Evolutionary conservation across 2,888 invertebrate genomes (phyloP), one percentile per base, ranked within the genome.

Genomic region (Carcina quercana): DNA sequence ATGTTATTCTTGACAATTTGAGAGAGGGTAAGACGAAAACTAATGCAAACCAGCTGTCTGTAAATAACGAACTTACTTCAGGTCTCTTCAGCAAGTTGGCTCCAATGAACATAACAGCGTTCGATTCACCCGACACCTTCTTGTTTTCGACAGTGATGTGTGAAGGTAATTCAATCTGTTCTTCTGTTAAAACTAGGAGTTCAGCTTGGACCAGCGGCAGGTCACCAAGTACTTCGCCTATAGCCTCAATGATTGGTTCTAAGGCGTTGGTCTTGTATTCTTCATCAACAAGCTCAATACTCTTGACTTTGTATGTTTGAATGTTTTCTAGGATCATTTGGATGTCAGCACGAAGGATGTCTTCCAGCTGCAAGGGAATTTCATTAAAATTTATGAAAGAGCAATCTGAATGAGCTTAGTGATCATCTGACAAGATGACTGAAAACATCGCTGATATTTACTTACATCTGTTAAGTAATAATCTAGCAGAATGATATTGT

Each of bases 251-350:
- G 0, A 90, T 45, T 1, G 87, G 83, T 34, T 73, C 53, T 25
- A 80, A 70, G 5, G 63, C 72, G 30, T 83, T 76, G 3, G 59
- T 66, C 25, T 86, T 79, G 41, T 86, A 86, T 27, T 86, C 84
- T 15, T 76, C 74, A 28, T 86, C 85, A 43, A 69, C 56, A 37
- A 87, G 30, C 63, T 90, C 87, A 13, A 88, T 73, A 20, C 72
- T 69, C 59, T 87, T 90, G 0, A 91, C 82, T 76, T 90, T 90
- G 42, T 86, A 69, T 0, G 75, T 79, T 32, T 86, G 84, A 1
- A 85, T 61, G 56, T 94, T 95, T 64, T 95, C 95, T 0, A 92
- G 59, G 0, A 89, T 86, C 0, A 93, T 58, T 62, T 95, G 95
- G 4, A 92, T 74, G 53, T 88, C 80, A 1, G 86, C 68, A 13